These are phyloP conservation scores for Neoniphon sammara DNA, from an alignment of 2,797 vertebrate species.

Conservation along the genomic window DNA sequence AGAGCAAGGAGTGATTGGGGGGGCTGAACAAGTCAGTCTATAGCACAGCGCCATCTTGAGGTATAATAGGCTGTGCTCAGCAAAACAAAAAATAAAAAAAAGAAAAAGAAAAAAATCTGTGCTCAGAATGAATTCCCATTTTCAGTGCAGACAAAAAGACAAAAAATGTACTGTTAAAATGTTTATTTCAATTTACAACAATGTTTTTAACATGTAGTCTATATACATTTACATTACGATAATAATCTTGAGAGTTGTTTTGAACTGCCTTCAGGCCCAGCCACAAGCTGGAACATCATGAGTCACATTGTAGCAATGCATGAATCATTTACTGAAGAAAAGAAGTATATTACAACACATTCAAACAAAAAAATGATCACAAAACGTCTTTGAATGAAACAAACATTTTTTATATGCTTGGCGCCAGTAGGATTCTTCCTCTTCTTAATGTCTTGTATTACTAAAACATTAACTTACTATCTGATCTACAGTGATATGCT, in stretches of 20 bases:
- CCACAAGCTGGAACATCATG: no score
- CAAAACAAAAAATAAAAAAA: no score
- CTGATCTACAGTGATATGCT: neutral
- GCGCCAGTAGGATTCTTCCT: neutral
- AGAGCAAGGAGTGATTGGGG: neutral
- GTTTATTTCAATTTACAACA: neutral
- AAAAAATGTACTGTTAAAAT: neutral
- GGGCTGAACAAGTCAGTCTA: neutral
- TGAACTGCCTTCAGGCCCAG: no score
- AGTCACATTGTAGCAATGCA: no score
- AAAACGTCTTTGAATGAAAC: neutral
- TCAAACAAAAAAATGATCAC: neutral
- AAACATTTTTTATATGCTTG: neutral
- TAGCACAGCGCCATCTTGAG: conserved; percentile 64
- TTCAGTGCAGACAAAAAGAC: neutral
- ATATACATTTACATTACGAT: neutral
- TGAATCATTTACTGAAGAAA: neutral
- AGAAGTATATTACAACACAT: neutral
- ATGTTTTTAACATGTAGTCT: neutral
- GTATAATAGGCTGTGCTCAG: neutral
- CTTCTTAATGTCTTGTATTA: neutral
- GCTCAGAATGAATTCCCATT: neutral
- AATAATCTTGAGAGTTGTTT: no score
- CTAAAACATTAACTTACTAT: neutral
- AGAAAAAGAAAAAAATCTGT: neutral